These are phyloP conservation scores for Triops longicaudatus DNA, from an alignment of 1,140 invertebrate species.

Conservation along the genomic window DNA sequence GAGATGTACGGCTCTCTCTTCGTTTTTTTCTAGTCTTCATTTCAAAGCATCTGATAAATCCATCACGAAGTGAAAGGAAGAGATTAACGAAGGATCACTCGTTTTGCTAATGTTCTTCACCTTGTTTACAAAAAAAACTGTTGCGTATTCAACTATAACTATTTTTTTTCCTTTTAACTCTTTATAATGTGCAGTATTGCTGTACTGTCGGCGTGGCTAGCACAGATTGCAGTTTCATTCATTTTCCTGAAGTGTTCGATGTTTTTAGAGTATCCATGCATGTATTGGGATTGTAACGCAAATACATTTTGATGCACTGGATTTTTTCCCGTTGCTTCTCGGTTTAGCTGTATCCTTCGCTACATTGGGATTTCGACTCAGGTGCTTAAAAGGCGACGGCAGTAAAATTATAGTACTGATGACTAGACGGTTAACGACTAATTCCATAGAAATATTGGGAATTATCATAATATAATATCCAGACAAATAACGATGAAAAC, in stretches of 20 bases:
- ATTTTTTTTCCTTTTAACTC: background rate
- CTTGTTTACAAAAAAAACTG: slow-evolving; percentile 7
- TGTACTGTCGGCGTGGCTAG: background rate
- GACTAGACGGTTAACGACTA: no score
- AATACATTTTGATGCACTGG: slow-evolving; percentile 6
- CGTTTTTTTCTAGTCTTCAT: slow-evolving; percentile 11
- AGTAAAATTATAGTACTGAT: no score
- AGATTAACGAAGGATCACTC: background rate
- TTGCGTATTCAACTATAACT: background rate
- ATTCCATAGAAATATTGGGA: no score
- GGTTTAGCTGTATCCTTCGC: no score
- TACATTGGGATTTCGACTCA: no score
- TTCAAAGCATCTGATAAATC: slow-evolving; percentile 10
- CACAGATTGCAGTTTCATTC: background rate
- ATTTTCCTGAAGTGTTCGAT: background rate
- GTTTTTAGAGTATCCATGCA: background rate
- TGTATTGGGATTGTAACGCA: slow-evolving; percentile 10
- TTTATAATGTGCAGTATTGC: slow-evolving; percentile 6
- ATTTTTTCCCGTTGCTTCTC: no score
- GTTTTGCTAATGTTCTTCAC: slow-evolving; percentile 1
- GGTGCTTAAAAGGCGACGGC: no score
- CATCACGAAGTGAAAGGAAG: background rate
- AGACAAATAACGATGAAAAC: no score
- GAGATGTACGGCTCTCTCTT: background rate
- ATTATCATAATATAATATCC: no score